Evolutionary conservation across 2,888 invertebrate species (phyloP), one percentile per base, ranked within the genome.

Genomic region (Erebia epiphron): DNA sequence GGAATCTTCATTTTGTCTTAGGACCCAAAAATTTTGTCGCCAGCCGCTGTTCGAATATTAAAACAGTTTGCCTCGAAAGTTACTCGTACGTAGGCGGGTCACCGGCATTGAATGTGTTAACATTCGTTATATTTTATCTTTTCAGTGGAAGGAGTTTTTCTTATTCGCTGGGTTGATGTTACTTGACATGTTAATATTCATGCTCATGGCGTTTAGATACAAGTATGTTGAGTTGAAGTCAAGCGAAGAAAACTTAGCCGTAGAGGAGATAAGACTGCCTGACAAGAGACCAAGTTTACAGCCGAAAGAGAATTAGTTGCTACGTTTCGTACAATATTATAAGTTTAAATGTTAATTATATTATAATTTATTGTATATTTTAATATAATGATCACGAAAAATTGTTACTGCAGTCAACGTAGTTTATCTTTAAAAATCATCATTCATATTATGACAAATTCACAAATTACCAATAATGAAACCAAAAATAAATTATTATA

Each of bases 161-260:
- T 90, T 98, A 60, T 99, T 98, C 86, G 97, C 98, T 66, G 96
- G 94, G 0, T 90, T 99, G 52, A 98, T 99, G 98, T 83, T 96
- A 49, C 84, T 95, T 1, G 98, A 98, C 78, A 97, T 98, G 94
- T 72, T 96, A 0, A 90, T 98, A 49, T 99, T 99, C 84, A 95
- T 96, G 35, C 83, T 95, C 7, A 95, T 99, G 95, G 96, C 98
- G 0, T 94, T 95, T 83, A 95, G 95, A 75, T 99, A 98, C 89
- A 96, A 95, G 77, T 97, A 97, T 83, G 94, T 94, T 0, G 88
- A 92, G 35, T 75, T 82, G 2, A 82, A 84, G 41, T 89, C 92
- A 35, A 91, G 90, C 67, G 82, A 82, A 1, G 87, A 91, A 16
- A 80, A 87, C 18, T 70, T 85, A 26, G 79, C 82, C 0, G 81